Evolutionary conservation across 2,797 vertebrate species (phyloP), one percentile per base, ranked within the genome.

Genomic region (Vultur gryphus): DNA sequence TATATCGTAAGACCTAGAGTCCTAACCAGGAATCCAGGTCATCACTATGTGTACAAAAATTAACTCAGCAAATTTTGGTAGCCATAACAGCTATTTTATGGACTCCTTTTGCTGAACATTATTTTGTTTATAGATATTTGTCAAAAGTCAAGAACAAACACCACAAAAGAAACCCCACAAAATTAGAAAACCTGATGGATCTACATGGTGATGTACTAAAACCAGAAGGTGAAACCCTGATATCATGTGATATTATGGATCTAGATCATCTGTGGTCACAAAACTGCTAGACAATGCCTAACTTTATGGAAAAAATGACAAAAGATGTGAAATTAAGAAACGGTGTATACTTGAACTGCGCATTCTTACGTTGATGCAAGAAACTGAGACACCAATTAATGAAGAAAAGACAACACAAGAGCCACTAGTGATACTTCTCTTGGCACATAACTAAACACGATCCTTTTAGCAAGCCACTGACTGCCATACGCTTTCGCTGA

Each of bases 171-270:
- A 58, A 46, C 1, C 13, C 31, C 20, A 4, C 2, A 33, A 14
- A 71, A 51, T 57, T 4, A 72, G 44, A 41, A 52, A 82, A 70
- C 14, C 13, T 13, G 12, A 54, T 5, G 17, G 33, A 58, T 41
- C 55, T 58, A 29, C 23, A 62, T 2, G 7, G 11, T 13, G 24
- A 66, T 13, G 31, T 19, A n/a, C 21, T 24, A 48, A 58, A 76
- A 49, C 2, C 54, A 84, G 28, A 43, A 37, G 33, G 35, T n/a
- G 33, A 84, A 80, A 57, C 12, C 5, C 31, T 59, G 39, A 2
- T 43, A 33, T 33, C 13, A 16, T 2, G 2, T 2, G 2, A 9
- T 16, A 6, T 52, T 41, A 72, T 1, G 25, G 48, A 55, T 39
- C 35, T 25, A 14, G 23, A 82, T 26, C 39, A 54, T 8, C 28